Percentiles rank a stretch among this genome's conserved stretches.
Conservation (phyloP, 2,797 vertebrate species). For the Lepidocolaptes lacrymiger region DNA sequence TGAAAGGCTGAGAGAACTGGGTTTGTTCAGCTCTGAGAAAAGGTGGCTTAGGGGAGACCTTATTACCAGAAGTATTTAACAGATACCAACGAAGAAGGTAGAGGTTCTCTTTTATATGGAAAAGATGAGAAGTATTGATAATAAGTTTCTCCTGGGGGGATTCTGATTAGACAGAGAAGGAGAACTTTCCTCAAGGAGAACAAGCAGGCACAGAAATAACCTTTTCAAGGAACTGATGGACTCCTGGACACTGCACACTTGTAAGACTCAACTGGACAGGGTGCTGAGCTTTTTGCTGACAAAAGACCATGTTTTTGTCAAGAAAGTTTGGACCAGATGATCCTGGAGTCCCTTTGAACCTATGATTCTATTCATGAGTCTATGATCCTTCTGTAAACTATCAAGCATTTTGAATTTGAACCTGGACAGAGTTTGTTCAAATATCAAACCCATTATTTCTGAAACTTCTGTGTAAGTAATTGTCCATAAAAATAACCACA, state of each 20-base stretch:
- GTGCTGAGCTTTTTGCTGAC: neutral
- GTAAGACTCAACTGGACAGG: neutral
- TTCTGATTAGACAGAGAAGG: neutral
- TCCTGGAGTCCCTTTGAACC: neutral
- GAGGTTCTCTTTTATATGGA: neutral
- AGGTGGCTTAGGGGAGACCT: neutral
- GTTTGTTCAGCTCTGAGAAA: neutral
- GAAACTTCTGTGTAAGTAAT: neutral
- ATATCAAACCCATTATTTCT: neutral
- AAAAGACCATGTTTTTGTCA: fast-evolving
- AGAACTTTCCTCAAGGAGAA: neutral
- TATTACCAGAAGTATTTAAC: neutral
- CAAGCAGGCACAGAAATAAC: neutral
- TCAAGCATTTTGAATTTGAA: neutral
- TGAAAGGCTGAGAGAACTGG: neutral
- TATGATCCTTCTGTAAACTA: neutral
- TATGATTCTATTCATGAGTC: neutral
- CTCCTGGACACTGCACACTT: neutral
- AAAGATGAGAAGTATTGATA: neutral
- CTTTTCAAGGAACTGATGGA: neutral
- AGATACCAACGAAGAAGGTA: fast-evolving
- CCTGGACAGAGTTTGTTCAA: neutral
- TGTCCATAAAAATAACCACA: neutral
- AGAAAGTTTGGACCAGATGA: neutral
- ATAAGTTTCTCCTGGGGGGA: neutral